Evolutionary conservation across 2,888 invertebrate species (phyloP).

Genomic region (Ametastegia equiseti): DNA sequence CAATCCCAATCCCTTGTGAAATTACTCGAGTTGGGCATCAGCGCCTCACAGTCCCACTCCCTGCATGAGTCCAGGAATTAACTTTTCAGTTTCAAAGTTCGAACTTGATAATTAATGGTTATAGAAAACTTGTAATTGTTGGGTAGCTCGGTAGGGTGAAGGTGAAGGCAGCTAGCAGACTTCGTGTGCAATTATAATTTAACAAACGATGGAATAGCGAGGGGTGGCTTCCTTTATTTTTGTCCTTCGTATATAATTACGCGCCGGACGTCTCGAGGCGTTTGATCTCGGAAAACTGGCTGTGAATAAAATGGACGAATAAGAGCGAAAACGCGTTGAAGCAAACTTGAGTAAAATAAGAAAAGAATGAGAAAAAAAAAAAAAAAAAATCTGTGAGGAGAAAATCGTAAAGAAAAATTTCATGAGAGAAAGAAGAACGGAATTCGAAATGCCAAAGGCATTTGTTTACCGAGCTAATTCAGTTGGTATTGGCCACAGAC

Average conservation of each 20-base stretch:
- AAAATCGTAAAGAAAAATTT: too few relatives aligned
- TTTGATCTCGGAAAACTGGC: conserved; percentile 27
- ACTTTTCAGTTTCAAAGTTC: conserved; percentile 16
- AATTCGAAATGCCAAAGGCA: conserved; percentile 33
- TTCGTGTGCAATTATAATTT: conserved; percentile 2
- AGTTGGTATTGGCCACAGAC: conserved; percentile 17
- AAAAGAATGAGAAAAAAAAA: neutral
- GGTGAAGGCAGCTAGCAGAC: neutral
- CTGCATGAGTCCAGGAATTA: neutral
- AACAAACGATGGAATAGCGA: conserved; percentile 7
- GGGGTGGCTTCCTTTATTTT: neutral
- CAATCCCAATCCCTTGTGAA: neutral
- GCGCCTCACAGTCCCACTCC: neutral
- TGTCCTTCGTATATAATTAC: conserved; percentile 12
- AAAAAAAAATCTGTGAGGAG: neutral
- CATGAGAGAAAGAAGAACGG: neutral
- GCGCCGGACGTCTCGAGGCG: neutral
- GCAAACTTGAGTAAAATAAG: neutral
- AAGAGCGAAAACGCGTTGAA: neutral
- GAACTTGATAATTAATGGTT: conserved; percentile 35
- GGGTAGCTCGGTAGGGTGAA: neutral
- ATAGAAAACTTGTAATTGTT: conserved; percentile 29
- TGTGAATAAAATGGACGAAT: neutral
- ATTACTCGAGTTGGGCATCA: neutral
- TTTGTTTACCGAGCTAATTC: conserved; percentile 32